Base-by-base conservation (phyloP, 2,797 vertebrate genomes). In the Spea hammondii region DNA sequence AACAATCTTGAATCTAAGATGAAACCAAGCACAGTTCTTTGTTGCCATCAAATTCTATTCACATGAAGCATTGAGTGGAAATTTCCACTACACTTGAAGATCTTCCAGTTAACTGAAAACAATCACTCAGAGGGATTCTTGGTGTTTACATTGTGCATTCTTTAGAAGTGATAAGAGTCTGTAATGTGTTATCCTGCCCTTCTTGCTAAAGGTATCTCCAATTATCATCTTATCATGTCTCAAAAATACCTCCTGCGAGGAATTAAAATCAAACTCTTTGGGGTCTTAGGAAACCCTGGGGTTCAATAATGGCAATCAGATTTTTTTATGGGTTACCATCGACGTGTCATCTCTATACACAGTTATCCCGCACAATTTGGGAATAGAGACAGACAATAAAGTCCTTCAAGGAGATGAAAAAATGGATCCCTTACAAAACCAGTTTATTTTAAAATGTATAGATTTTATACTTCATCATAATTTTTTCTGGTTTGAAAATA, bases 11-110 rank as follows among this genome's bases (percentile, higher is more conserved):
- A 32, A 32, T 3, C 32, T 32, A 32, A 32, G 32, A 32, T 32
- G 32, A 32, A 32, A 32, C 32, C 32, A 32, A 32, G 1, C 32
- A 32, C 32, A 32, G 32, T 32, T 32, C 32, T 32, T 32, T 32
- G 32, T 32, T 13, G 8, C 53, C 53, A 8, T 55, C 12, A 55
- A 13, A 8, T 17, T 17, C 60, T 64, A 17, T 64, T 64, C 8
- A 7, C 32, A 17, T 64, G n/a, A 32, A 64, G n/a, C 60, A 64
- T 4, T 10, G 48, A 72, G 53, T 72, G 79, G 79, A 80, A 80
- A 80, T 76, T 80, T 80, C 73, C 79, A 80, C 62, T 50, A 17
- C 78, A 80, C 67, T 80, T 44, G 66, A 5, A 76, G 67, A 76
- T 67, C 72, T 45, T 76, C 73, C 73, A 66, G 73, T 80, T 66